phyloP scores from a whole-genome alignment of 2,888 invertebrate genomes.

The Drosophila stalkeri region DNA sequence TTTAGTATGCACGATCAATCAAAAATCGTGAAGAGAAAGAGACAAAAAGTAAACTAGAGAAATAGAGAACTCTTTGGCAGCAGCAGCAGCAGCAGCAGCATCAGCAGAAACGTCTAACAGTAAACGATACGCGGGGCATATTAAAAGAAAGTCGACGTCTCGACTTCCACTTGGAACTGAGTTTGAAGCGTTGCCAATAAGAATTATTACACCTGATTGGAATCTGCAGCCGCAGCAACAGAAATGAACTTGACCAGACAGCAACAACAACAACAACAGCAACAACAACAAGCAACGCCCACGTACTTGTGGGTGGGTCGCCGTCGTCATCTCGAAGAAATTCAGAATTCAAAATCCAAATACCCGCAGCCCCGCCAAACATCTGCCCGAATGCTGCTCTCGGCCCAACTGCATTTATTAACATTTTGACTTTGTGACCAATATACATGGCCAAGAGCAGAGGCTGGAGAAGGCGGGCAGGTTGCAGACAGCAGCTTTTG shows the following conservation, averaged over 20 bases:
- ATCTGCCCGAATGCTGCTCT: conserved; percentile 36
- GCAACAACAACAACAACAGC: conserved; percentile 1
- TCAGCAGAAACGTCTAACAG: conserved; percentile 56
- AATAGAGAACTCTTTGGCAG: conserved; percentile 31
- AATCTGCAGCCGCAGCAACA: conserved; percentile 78
- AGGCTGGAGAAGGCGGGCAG: conserved; percentile 7
- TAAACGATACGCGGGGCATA: conserved; percentile 66
- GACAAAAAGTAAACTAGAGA: conserved; percentile 19
- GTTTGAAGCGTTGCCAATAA: conserved; percentile 83
- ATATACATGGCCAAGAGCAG: conserved; percentile 43
- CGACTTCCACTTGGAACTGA: conserved; percentile 43
- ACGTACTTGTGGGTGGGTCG: conserved; percentile 77
- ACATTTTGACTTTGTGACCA: conserved; percentile 82
- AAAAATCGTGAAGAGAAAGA: conserved; percentile 83
- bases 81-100: not conserved
- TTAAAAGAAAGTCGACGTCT: conserved; percentile 67
- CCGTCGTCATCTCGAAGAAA: conserved; percentile 22
- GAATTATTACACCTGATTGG: conserved; percentile 86
- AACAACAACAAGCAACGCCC: conserved; percentile 54
- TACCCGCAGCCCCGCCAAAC: conserved; percentile 21
- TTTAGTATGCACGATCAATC: conserved; percentile 86
- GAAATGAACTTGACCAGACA: conserved; percentile 83
- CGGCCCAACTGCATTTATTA: conserved; percentile 75
- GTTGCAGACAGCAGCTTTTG: conserved; percentile 32
- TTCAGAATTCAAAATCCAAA: conserved; percentile 30